Conservation (phyloP, 2,888 invertebrate species). For the Apotomis betuletana region DNA sequence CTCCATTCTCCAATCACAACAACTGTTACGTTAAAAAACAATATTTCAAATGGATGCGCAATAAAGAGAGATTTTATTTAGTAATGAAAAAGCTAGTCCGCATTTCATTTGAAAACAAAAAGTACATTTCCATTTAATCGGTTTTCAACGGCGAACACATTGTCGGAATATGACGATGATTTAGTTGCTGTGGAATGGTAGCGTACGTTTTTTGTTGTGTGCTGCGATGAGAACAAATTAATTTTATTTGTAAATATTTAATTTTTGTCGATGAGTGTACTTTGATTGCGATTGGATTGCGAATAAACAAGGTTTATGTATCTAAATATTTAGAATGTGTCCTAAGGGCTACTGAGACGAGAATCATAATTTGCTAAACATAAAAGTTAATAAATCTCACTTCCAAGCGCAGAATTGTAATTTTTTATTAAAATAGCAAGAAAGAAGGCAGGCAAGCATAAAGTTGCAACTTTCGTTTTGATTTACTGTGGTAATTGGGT, state of each 20-base stretch:
- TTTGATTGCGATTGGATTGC: too few species aligned
- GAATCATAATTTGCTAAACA: too few species aligned
- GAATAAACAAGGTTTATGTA: too few species aligned
- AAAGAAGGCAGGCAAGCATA: too few species aligned
- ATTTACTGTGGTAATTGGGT: too few species aligned
- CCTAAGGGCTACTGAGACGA: too few species aligned
- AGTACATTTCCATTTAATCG: not conserved
- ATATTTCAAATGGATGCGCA: not conserved
- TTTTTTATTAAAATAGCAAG: too few species aligned
- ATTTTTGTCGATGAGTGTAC: too few species aligned
- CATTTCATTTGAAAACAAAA: not conserved
- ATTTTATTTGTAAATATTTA: not conserved
- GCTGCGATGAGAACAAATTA: not conserved
- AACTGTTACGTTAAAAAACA: not conserved
- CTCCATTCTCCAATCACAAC: not conserved
- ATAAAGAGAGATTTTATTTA: not conserved
- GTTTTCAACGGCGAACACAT: not conserved
- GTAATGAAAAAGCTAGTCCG: not conserved
- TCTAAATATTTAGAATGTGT: too few species aligned
- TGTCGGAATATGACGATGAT: not conserved
- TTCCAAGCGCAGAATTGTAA: too few species aligned
- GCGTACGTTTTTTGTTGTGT: not conserved
- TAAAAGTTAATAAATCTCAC: too few species aligned
- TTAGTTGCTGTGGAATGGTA: not conserved
- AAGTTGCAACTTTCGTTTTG: too few species aligned